Evolutionary conservation across 53 echinoderm and acorn worm genomes (phyloP).

Genomic region (Luidia sarsii): DNA sequence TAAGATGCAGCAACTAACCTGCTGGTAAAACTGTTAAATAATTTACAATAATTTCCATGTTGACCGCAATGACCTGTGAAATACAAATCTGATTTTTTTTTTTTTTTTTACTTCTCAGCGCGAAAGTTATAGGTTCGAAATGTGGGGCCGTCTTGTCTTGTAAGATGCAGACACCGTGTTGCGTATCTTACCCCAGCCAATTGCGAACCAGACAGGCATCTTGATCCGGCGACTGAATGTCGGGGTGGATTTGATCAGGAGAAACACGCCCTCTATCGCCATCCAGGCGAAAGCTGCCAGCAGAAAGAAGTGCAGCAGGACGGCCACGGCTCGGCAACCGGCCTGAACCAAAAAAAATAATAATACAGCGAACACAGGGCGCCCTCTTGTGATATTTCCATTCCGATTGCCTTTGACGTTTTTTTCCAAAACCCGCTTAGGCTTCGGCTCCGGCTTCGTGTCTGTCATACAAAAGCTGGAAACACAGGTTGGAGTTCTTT

Average conservation of each 20-base stretch:
- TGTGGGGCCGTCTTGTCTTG: no score
- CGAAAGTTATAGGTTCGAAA: not conserved
- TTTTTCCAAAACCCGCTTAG: no score
- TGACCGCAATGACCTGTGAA: no score
- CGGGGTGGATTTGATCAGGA: slow-evolving; percentile 31
- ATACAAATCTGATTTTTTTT: not conserved
- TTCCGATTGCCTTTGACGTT: no score
- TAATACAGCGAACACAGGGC: not conserved
- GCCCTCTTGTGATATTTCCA: not conserved
- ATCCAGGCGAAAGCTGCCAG: slow-evolving; percentile 62
- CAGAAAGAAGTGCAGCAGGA: slow-evolving; percentile 54
- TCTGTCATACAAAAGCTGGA: no score
- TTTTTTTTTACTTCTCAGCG: not conserved
- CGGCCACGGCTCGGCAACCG: slow-evolving; percentile 42
- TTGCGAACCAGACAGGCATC: not conserved
- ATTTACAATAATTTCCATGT: no score
- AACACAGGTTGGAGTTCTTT: no score
- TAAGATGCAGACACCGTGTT: no score
- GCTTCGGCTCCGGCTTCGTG: no score
- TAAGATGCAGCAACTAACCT: no score
- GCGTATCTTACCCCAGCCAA: slow-evolving; percentile 56
- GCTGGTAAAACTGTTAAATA: no score
- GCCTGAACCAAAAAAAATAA: slow-evolving; percentile 1
- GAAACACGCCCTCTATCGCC: slow-evolving; percentile 49
- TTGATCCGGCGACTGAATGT: slow-evolving; percentile 1